Evolutionary conservation across 2,888 invertebrate species (phyloP), one percentile per base, ranked within the genome.

Genomic region (Hymenopus coronatus): DNA sequence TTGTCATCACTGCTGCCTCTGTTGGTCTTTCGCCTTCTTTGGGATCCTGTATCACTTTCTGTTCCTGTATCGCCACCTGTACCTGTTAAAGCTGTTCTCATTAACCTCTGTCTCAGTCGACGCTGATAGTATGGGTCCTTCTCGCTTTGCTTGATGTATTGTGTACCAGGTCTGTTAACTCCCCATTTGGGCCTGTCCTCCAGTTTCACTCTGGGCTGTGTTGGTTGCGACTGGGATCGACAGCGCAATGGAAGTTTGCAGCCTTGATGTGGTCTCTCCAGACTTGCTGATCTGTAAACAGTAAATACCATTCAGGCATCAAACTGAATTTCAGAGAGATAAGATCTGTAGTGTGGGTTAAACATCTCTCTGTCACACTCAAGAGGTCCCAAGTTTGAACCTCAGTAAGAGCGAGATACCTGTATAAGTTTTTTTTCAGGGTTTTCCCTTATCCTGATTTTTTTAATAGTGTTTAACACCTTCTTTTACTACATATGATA

Each of bases 121-220:
- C 96, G 94, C 90, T 96, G 95, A 91, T 97, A 97, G 92, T 97
- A 96, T 0, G 97, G 97, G 94, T 98, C 98, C 92, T 98, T 97
- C 92, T 98, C 98, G 92, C 98, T 98, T 93, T 98, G 98, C 92
- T 98, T 98, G 90, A 97, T 95, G 92, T 98, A 98, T 91, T 97
- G 96, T 15, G 97, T 97, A 33, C 96, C 96, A 8, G 97, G 97
- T 91, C 92, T 92, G 90, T 93, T 94, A 85, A 93, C 93, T 89
- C 93, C 93, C 93, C 93, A 93, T 88, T 93, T 92, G 0, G 93
- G 93, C 33, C 93, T 91, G 84, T 93, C 92, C 87, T 91, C 91
- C 2, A 91, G 90, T 27, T 88, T 85, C 15, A 85, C 84, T 28
- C 89, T 84, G 20, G 88, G 87, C 82, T 89, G 90, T 25, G 88